Evolutionary conservation across 1,140 invertebrate species (phyloP).

Genomic region (Conus betulinus): DNA sequence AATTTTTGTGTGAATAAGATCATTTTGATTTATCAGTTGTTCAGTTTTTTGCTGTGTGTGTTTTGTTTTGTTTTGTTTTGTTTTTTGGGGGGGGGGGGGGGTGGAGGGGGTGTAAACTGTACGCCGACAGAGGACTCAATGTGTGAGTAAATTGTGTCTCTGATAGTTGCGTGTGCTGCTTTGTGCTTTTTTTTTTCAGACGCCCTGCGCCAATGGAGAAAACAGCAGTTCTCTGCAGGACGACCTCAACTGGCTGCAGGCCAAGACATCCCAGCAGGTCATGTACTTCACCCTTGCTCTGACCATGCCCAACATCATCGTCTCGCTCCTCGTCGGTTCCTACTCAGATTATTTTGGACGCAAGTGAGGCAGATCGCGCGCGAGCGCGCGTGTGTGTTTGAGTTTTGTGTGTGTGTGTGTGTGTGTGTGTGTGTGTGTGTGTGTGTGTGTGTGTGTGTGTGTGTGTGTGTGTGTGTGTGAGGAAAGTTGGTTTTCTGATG

Average conservation of each 20-base stretch:
- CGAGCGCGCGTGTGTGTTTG: not conserved
- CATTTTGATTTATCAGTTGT: too few species aligned
- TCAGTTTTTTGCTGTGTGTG: too few species aligned
- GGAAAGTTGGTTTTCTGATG: too few species aligned
- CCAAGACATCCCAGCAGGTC: not conserved
- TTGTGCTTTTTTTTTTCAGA: not conserved
- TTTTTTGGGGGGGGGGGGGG: too few species aligned
- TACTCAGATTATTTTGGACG: slow-evolving; percentile 43
- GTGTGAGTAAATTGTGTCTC: too few species aligned
- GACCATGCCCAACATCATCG: slow-evolving; percentile 16
- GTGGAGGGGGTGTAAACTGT: too few species aligned
- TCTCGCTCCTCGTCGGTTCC: slow-evolving; percentile 36
- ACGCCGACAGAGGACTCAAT: too few species aligned
- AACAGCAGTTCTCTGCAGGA: slow-evolving; percentile 1
- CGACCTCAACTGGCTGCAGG: not conserved
- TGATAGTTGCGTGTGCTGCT: too few species aligned
- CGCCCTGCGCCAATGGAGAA: not conserved
- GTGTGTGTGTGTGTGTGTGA: too few species aligned
- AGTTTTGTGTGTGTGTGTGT: not conserved
- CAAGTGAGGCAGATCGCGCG: not conserved
- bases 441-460: too few species aligned
- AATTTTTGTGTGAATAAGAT: too few species aligned
- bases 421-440: not conserved
- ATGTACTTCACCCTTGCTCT: not conserved
- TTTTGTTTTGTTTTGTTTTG: too few species aligned